These are phyloP conservation scores for Orthonychiurus folsomi DNA, from an alignment of 2,888 invertebrate genomes.

Conservation along the genomic window DNA sequence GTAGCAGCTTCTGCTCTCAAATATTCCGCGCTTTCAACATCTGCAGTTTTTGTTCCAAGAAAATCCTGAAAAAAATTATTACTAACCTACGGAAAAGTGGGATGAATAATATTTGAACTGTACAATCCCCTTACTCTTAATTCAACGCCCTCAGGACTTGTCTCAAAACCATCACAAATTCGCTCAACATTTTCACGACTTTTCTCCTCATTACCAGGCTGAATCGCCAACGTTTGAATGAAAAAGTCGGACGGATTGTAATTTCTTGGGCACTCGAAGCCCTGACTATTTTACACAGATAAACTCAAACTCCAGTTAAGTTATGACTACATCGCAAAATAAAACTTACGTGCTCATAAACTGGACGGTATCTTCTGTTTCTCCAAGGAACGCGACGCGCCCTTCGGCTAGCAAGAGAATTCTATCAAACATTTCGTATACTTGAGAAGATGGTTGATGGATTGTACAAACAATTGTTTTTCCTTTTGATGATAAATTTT, in stretches of 20 bases:
- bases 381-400: conserved; percentile 6
- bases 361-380: neutral
- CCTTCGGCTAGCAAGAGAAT: conserved; percentile 11
- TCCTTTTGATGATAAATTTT: conserved; percentile 58
- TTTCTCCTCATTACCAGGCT: conserved; percentile 5
- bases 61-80: neutral
- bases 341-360: conserved; percentile 2
- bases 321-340: neutral
- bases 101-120: neutral
- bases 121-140: neutral
- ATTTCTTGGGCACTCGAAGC: conserved; percentile 7
- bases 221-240: conserved; percentile 9
- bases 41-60: neutral
- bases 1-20: neutral
- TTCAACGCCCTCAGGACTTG: neutral
- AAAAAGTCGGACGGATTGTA: conserved; percentile 13
- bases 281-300: too few relatives aligned
- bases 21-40: conserved; percentile 3
- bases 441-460: conserved; percentile 69
- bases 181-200: neutral
- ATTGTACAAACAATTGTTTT: conserved; percentile 87
- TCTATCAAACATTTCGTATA: conserved; percentile 8
- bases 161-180: conserved; percentile 9
- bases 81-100: neutral
- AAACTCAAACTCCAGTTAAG: neutral